These are phyloP conservation scores for Montifringilla adamsi DNA, from an alignment of 2,113 vertebrate genomes.

Conservation along the genomic window DNA sequence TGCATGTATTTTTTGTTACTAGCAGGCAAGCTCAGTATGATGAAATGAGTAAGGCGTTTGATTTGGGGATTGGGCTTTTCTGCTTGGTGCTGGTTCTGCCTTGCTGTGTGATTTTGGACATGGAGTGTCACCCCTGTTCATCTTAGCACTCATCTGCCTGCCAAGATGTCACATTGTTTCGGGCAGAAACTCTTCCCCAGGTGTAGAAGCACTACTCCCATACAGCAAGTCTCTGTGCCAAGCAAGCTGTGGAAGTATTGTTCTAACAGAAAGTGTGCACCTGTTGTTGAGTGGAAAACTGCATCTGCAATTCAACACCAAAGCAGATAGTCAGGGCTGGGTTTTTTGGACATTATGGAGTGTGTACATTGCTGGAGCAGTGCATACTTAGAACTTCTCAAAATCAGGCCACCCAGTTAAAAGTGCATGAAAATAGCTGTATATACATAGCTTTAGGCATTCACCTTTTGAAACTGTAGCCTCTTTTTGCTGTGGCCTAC, in stretches of 20 bases:
- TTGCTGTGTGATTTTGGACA: not conserved
- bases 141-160: not conserved
- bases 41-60: not conserved
- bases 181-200: not conserved
- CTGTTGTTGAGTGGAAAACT: not conserved
- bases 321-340: not conserved
- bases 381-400: not conserved
- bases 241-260: not conserved
- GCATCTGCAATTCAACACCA: not conserved
- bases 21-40: not conserved
- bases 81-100: not conserved
- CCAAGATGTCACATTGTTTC: not conserved
- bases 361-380: not conserved
- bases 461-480: constrained; percentile 15
- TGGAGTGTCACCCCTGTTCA: not conserved
- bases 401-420: constrained; percentile 53
- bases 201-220: accelerated
- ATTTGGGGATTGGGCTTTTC: not conserved
- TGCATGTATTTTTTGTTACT: not conserved
- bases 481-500: not conserved
- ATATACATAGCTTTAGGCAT: not conserved
- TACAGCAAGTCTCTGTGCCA: not conserved
- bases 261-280: not conserved
- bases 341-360: not conserved
- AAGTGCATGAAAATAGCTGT: constrained; percentile 31